Base-by-base conservation (phyloP, 2,888 invertebrate species). In the Philonicus albiceps region DNA sequence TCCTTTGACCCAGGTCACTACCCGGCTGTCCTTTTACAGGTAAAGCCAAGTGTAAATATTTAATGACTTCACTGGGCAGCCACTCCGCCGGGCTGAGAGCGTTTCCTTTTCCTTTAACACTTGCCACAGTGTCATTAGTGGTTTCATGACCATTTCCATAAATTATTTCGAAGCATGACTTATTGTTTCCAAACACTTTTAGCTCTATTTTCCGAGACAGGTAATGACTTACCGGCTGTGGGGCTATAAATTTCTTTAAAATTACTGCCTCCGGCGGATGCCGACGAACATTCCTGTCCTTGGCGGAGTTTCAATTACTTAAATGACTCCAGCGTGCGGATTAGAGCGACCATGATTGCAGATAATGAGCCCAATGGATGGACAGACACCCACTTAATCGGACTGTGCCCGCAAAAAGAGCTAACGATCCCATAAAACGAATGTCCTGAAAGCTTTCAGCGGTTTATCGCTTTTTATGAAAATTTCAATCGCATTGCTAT, bases 31-130 rank as follows among this genome's bases (percentile, higher is more conserved):
- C 86, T 86, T 86, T 86, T 86, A n/a, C 75, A 85, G 75, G 85
- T 74, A 85, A 85, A 86, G n/a, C 72, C 78, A 72, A 80, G 49
- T 80, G 80, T 86, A 80, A 86, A 86, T 86, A 80, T 80, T 86
- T 86, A 86, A 86, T 86, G 86, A 78, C 86, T 76, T 40, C 74
- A 75, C 86, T 53, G 75, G 64, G 30, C 76, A 55, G 76, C 55
- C 73, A 53, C 55, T 74, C 34, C 40, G 40, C 73, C 72, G 40
- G 13, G 13, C 53, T 34, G 53, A 75, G 75, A 75, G 74, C 53
- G 49, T 75, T 75, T 85, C 75, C 73, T 84, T 84, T 84, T 73
- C 84, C 75, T 74, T 85, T 75, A 85, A 75, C 74, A 74, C 85
- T 85, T 83, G 27, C 74, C 49, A 49, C 53, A 75, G 75, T 85